A percentile compares a stretch with the other conserved stretches of the same genome.
Conservation (phyloP, 2,113 vertebrate species). For the Leucosticte australis region DNA sequence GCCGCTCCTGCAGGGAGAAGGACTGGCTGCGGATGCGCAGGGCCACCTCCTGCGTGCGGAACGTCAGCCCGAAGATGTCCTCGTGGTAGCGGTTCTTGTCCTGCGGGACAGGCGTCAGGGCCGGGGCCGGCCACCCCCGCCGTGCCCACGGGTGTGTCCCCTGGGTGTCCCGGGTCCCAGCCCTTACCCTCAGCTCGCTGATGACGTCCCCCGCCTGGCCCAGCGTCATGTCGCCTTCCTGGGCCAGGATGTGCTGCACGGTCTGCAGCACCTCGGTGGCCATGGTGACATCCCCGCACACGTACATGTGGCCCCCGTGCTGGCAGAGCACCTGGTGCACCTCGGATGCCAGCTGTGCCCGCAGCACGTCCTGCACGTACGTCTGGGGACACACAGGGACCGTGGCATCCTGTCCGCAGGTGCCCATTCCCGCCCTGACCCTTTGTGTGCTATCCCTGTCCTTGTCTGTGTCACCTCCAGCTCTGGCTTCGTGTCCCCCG, state of each 20-base stretch:
- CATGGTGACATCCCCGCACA: slow-evolving; percentile 85
- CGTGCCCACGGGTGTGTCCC: not conserved
- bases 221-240: slow-evolving; percentile 70
- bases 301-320: slow-evolving; percentile 74
- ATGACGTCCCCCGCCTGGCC: slow-evolving; percentile 73
- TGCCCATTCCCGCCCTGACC: rapidly evolving
- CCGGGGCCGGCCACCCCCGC: rapidly evolving
- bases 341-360: slow-evolving; percentile 51
- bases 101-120: not conserved
- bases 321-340: slow-evolving; percentile 71
- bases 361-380: slow-evolving; percentile 80
- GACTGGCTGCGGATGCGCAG: slow-evolving; percentile 77
- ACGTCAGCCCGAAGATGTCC: slow-evolving; percentile 82
- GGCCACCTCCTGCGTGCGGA: slow-evolving; percentile 81
- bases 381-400: slow-evolving; percentile 29
- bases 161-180: not conserved
- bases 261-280: slow-evolving; percentile 78
- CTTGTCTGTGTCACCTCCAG: not conserved
- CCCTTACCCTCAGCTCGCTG: slow-evolving; percentile 74
- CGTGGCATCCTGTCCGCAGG: not conserved
- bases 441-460: too few species aligned
- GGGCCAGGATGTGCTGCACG: slow-evolving; percentile 75
- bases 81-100: slow-evolving; percentile 83
- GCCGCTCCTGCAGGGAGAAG: slow-evolving; percentile 69
- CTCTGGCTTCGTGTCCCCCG: not conserved